Base-by-base conservation (phyloP, 2,797 vertebrate genomes). In the Carapus acus region DNA sequence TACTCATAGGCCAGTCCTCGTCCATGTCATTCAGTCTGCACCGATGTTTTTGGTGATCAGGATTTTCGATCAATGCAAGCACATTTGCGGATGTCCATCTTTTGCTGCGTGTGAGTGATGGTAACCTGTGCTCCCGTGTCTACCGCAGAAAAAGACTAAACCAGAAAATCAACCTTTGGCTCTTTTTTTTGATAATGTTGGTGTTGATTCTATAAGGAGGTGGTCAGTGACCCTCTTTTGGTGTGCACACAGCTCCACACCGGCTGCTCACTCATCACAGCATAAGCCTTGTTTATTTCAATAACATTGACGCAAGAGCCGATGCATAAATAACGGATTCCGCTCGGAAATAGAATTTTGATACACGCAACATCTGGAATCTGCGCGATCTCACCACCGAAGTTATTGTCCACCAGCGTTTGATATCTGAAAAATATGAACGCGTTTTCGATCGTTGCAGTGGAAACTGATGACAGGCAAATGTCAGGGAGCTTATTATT, bases 181-280 rank as follows among this genome's bases (percentile, higher is more conserved):
- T 80, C 80, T 86, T 89, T 88, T 83, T 88, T 80, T 86, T 87
- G 85, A 85, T 87, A 86, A 87, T 87, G 73, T 76, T 76, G 83
- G 86, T 86, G 83, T 88, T 81, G 76, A 80, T 85, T 82, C 79
- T 75, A 69, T 38, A 79, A 81, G 77, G 79, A 84, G 80, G 76
- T 80, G 77, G 82, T 81, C 87, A 83, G 78, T 75, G 78, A 73
- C 75, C 70, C 63, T 66, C 60, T 71, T 76, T 61, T 76, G 70
- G 61, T 76, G 45, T 69, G 78, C 78, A 82, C 81, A 84, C 80
- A 85, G 77, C 73, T 79, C 73, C 74, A 66, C 61, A 69, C 49
- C 81, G 58, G 78, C 74, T 58, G 69, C 69, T 73, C 74, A 61
- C 81, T 73, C 78, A 27, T 27, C 24, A 27, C 24, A 27, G 24